Conservation (phyloP, 2,113 vertebrate species). For the Microcebus jonahi region DNA sequence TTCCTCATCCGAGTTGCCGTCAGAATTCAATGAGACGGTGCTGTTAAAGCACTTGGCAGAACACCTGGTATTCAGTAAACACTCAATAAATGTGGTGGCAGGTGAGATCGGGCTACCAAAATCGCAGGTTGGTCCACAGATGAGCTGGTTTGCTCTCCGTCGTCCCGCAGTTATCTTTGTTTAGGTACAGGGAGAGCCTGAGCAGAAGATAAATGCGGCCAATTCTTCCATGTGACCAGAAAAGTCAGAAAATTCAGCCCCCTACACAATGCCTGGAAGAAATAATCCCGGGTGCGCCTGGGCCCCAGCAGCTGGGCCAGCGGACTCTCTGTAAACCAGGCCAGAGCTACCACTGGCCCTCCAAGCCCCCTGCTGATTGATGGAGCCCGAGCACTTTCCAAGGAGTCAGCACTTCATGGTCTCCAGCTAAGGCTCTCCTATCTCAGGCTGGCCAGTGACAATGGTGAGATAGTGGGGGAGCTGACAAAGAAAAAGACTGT, state of each 20-base stretch:
- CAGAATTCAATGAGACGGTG: constrained; percentile 51
- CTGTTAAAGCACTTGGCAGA: constrained; percentile 33
- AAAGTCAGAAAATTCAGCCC: constrained; percentile 45
- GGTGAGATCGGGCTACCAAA: neutral
- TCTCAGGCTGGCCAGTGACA: constrained; percentile 27
- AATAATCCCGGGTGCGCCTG: neutral
- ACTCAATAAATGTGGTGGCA: constrained; percentile 40
- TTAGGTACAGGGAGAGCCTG: neutral
- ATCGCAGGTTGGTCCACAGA: neutral
- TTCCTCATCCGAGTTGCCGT: neutral
- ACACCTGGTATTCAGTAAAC: constrained; percentile 37
- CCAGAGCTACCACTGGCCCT: neutral
- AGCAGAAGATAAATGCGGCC: neutral
- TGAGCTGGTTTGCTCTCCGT: neutral
- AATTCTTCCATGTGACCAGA: neutral
- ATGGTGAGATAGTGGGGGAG: neutral
- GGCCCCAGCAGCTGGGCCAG: neutral
- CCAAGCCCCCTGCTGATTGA: neutral
- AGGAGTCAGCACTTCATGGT: neutral
- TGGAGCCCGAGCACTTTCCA: neutral
- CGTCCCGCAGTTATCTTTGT: neutral
- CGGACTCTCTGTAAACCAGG: neutral
- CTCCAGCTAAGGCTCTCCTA: neutral
- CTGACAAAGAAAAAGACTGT: constrained; percentile 28
- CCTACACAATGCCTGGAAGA: neutral